Evolutionary conservation across 2,888 invertebrate species (phyloP).

Genomic region (Oeneis ivallda): DNA sequence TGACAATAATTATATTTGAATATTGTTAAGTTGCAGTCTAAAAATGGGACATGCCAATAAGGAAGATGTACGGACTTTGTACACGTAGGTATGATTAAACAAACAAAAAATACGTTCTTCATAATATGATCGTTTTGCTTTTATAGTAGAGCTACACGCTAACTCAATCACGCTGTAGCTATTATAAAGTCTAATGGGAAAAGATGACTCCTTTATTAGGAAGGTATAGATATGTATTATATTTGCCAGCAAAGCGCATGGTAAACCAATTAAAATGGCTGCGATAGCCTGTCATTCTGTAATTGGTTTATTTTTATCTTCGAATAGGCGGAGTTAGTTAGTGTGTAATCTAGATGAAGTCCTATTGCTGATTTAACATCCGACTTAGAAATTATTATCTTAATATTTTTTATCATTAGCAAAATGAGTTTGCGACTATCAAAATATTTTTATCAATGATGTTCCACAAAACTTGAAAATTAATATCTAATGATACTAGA

Average conservation of each 20-base stretch:
- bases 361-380: slow-evolving; percentile 3
- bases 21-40: too few relatives aligned
- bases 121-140: neutral
- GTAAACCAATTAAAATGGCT: slow-evolving; percentile 71
- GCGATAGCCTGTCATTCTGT: slow-evolving; percentile 73
- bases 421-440: neutral
- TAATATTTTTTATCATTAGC: neutral
- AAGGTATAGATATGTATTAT: neutral
- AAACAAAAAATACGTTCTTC: too few relatives aligned
- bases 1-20: too few relatives aligned
- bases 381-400: neutral
- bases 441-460: neutral
- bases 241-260: neutral
- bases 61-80: too few relatives aligned
- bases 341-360: slow-evolving; percentile 16
- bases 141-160: neutral
- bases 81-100: too few relatives aligned
- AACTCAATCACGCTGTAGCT: neutral
- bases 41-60: too few relatives aligned
- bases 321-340: slow-evolving; percentile 63
- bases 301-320: slow-evolving; percentile 80
- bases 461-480: too few relatives aligned
- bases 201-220: neutral
- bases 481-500: too few relatives aligned
- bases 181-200: neutral